Evolutionary conservation across 2,113 vertebrate genomes (phyloP).

Genomic region (Phaethornis superciliosus): DNA sequence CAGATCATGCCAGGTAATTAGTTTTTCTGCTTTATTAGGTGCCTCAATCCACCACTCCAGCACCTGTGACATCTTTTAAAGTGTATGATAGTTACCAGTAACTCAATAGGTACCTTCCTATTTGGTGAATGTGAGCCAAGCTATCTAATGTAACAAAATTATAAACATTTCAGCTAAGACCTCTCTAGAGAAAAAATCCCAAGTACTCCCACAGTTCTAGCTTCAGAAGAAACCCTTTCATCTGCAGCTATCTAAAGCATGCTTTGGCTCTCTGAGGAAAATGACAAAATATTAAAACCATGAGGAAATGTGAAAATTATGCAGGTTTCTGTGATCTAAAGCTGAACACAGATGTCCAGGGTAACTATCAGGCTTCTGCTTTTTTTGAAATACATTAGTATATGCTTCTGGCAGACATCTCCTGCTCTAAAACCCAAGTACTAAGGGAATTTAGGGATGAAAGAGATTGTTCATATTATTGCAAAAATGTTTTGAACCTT

Average conservation of each 20-base stretch:
- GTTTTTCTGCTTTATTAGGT: constrained; percentile 2
- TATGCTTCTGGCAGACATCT: neutral
- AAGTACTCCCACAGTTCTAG: neutral
- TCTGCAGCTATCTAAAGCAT: neutral
- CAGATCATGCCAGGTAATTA: constrained; percentile 8
- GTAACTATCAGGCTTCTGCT: neutral
- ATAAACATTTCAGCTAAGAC: neutral
- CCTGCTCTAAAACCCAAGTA: neutral
- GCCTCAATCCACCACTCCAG: neutral
- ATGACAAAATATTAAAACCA: too few species aligned
- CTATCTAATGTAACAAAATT: neutral
- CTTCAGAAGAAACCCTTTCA: neutral
- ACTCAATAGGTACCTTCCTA: neutral
- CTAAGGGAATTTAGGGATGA: neutral
- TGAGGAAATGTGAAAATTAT: neutral
- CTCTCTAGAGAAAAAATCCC: neutral
- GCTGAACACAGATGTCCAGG: neutral
- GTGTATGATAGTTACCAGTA: neutral
- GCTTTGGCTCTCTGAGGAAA: neutral
- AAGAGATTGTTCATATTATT: neutral
- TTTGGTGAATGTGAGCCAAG: neutral
- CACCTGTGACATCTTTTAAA: neutral
- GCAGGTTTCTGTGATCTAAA: neutral
- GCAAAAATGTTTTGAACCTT: neutral
- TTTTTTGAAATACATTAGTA: neutral